Evolutionary conservation across 2,888 invertebrate genomes (phyloP).

Genomic region (Linnaemya tessellans): DNA sequence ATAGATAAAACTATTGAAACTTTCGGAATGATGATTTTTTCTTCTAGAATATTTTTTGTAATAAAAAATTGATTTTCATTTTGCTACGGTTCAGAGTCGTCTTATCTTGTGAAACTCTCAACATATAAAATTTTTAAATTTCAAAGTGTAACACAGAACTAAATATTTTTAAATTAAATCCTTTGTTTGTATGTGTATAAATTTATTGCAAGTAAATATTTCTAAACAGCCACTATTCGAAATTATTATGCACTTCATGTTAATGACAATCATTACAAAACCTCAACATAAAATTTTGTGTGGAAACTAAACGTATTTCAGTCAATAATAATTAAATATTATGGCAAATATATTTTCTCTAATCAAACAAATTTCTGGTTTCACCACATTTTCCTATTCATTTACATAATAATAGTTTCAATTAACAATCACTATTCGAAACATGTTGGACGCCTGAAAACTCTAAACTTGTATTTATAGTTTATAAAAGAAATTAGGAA

Average conservation of each 20-base stretch:
- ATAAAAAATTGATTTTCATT: too few relatives aligned
- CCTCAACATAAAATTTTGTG: slow-evolving; percentile 4
- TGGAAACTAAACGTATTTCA: not conserved
- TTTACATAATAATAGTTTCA: slow-evolving; percentile 44
- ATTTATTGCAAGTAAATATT: not conserved
- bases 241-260: not conserved
- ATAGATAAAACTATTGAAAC: too few relatives aligned
- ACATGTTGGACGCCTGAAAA: slow-evolving; percentile 57
- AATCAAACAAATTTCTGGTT: slow-evolving; percentile 19
- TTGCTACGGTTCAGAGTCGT: too few relatives aligned
- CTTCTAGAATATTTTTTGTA: too few relatives aligned
- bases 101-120: too few relatives aligned
- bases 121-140: too few relatives aligned
- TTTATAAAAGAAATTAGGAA: slow-evolving; percentile 35
- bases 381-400: slow-evolving; percentile 48
- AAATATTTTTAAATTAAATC: too few relatives aligned
- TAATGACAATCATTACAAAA: not conserved
- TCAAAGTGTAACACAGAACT: too few relatives aligned
- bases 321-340: not conserved
- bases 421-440: slow-evolving; percentile 61
- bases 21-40: too few relatives aligned
- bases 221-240: not conserved
- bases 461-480: slow-evolving; percentile 54
- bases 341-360: not conserved
- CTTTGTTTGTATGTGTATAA: too few relatives aligned